Base-by-base conservation (phyloP, 2,888 invertebrate species). In the Ectobius pallidus region DNA sequence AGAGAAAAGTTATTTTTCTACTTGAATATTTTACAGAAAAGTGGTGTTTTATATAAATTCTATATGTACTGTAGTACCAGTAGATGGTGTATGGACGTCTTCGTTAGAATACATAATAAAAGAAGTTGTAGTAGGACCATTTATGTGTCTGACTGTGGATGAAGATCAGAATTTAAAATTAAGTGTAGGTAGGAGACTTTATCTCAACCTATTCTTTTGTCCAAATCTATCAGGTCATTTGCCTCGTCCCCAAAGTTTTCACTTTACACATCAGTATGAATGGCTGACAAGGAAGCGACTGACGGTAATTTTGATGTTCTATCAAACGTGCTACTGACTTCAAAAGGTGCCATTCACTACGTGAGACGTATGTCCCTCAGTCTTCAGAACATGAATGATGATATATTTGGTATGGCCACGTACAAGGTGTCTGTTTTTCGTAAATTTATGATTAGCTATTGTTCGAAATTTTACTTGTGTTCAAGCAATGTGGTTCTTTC, bases 81-180 rank as follows among this genome's bases (percentile, higher is more conserved):
- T n/a, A n/a, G n/a, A n/a, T n/a, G n/a, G n/a, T n/a, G n/a, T n/a
- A n/a, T n/a, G n/a, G n/a, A n/a, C n/a, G n/a, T n/a, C n/a, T n/a
- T n/a, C n/a, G n/a, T n/a, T n/a, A n/a, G n/a, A n/a, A n/a, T n/a
- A n/a, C n/a, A n/a, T n/a, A n/a, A n/a, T n/a, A n/a, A n/a, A n/a
- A n/a, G n/a, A n/a, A n/a, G n/a, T n/a, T n/a, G n/a, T n/a, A n/a
- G n/a, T n/a, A n/a, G n/a, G n/a, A n/a, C n/a, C n/a, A n/a, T n/a
- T n/a, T n/a, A n/a, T n/a, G n/a, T n/a, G n/a, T n/a, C n/a, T n/a
- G n/a, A n/a, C n/a, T 25, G 25, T 1, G 22, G 16, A 39, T 42
- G 22, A 63, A 42, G 39, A 63, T 63, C 42, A 63, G 63, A 63
- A 63, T 63, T 63, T 63, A 63, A 63, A 63, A 63, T 42, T 42